phyloP scores from a whole-genome alignment of 2,113 vertebrate species.

The Caranx ignobilis region DNA sequence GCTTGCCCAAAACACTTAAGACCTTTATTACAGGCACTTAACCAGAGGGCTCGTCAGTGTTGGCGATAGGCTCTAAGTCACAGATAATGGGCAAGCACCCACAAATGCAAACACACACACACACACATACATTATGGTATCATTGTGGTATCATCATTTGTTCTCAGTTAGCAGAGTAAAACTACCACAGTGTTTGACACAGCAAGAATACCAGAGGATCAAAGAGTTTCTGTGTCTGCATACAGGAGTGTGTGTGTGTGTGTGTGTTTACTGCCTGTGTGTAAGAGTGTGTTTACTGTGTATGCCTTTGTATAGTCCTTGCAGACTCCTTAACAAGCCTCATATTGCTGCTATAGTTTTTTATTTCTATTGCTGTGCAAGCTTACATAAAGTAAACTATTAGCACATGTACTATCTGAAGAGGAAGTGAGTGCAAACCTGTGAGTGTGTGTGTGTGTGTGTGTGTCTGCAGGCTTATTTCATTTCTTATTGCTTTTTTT shows the following conservation, averaged over 20 bases:
- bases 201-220: constrained; percentile 34
- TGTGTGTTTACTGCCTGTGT: not conserved
- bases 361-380: constrained; percentile 10
- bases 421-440: not conserved
- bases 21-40: constrained; percentile 79
- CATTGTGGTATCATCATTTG: constrained; percentile 64
- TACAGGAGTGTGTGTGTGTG: not conserved
- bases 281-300: constrained; percentile 13
- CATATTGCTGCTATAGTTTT: constrained; percentile 3
- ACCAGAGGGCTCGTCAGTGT: constrained; percentile 57
- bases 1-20: constrained; percentile 73
- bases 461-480: constrained; percentile 57
- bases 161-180: constrained; percentile 55
- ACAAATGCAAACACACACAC: constrained; percentile 4
- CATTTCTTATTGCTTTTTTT: constrained; percentile 57
- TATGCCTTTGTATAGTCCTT: constrained; percentile 6
- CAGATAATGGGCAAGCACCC: constrained; percentile 65
- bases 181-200: constrained; percentile 42
- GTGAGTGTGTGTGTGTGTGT: constrained; percentile 19
- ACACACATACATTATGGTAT: constrained; percentile 41
- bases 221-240: constrained; percentile 37
- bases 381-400: constrained; percentile 18
- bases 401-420: constrained; percentile 20
- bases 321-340: constrained; percentile 22
- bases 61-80: constrained; percentile 70